Evolutionary conservation across 2,888 invertebrate genomes (phyloP).

Genomic region (Ethmia dodecea): DNA sequence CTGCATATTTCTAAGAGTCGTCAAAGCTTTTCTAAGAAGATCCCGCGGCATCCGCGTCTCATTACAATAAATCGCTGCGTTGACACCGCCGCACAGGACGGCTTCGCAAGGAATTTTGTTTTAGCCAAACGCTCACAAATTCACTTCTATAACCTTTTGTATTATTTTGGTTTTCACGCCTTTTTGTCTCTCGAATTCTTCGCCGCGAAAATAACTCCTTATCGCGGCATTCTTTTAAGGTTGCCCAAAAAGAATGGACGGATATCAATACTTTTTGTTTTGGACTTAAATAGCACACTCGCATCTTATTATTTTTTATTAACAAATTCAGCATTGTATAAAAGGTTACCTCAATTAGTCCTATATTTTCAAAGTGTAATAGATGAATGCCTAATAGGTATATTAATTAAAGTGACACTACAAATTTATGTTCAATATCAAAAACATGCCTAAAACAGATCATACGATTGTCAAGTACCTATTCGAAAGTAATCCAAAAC

Average conservation of each 20-base stretch:
- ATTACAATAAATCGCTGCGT: conserved; percentile 71
- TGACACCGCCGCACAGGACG: conserved; percentile 77
- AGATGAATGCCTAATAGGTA: too few species aligned
- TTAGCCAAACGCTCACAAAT: conserved; percentile 76
- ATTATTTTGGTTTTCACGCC: conserved; percentile 76
- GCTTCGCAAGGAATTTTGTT: conserved; percentile 74
- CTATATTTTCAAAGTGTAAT: too few species aligned
- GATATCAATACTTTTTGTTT: conserved; percentile 56
- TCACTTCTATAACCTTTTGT: conserved; percentile 73
- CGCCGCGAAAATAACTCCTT: conserved; percentile 75
- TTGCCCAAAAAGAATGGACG: conserved; percentile 61
- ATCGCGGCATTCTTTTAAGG: conserved; percentile 74
- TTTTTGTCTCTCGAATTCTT: conserved; percentile 72
- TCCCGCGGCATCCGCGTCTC: conserved; percentile 56
- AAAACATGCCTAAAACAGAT: too few species aligned
- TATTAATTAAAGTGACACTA: too few species aligned
- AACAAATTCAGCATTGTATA: too few species aligned
- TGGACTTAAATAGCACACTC: conserved; percentile 58
- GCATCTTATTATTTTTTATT: conserved; percentile 45
- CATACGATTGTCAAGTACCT: too few species aligned
- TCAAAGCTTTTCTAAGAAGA: conserved; percentile 64
- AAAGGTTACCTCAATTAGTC: too few species aligned
- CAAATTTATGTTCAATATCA: too few species aligned
- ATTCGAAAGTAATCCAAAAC: too few species aligned
- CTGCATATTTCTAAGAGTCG: conserved; percentile 59